Percentiles rank a stretch among this genome's conserved stretches.
phyloP scores from a whole-genome alignment of 2,113 vertebrate species.

The Ranitomeya imitator region DNA sequence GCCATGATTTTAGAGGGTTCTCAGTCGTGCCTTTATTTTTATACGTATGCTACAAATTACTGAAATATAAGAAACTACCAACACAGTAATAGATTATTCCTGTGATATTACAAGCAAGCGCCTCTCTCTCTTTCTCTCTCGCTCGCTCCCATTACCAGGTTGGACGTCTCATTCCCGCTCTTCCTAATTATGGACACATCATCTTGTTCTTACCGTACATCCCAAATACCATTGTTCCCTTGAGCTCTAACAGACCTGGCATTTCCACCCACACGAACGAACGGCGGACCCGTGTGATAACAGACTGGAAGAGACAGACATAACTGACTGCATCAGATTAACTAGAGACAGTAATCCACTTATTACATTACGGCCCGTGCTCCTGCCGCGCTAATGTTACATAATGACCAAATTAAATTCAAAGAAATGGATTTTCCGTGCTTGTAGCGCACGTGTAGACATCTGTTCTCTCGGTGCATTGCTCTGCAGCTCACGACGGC shows the following conservation, averaged over 20 bases:
- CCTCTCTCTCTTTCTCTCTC: background rate
- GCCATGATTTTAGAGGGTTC: no score
- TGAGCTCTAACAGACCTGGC: constrained; percentile 12
- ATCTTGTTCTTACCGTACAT: background rate
- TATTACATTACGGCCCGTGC: constrained; percentile 47
- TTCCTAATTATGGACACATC: background rate
- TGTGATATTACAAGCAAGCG: background rate
- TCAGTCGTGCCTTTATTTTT: no score
- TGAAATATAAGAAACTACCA: background rate
- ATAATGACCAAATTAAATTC: constrained; percentile 43
- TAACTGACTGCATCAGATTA: constrained; percentile 36
- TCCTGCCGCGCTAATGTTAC: constrained; percentile 31
- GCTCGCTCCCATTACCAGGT: background rate
- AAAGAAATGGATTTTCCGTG: constrained; percentile 32
- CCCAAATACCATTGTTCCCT: constrained; percentile 22
- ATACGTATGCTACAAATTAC: no score
- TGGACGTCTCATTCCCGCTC: background rate
- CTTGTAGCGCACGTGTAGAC: background rate
- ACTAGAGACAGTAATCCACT: constrained; percentile 43
- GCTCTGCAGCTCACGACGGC: background rate
- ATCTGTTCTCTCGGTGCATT: background rate
- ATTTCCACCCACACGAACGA: background rate
- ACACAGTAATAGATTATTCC: background rate
- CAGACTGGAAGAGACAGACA: constrained; percentile 43
- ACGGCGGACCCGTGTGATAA: constrained; percentile 31